Evolutionary conservation across 1,140 invertebrate genomes (phyloP), one percentile per base, ranked within the genome.

Genomic region (Acromyrmex echinatior): DNA sequence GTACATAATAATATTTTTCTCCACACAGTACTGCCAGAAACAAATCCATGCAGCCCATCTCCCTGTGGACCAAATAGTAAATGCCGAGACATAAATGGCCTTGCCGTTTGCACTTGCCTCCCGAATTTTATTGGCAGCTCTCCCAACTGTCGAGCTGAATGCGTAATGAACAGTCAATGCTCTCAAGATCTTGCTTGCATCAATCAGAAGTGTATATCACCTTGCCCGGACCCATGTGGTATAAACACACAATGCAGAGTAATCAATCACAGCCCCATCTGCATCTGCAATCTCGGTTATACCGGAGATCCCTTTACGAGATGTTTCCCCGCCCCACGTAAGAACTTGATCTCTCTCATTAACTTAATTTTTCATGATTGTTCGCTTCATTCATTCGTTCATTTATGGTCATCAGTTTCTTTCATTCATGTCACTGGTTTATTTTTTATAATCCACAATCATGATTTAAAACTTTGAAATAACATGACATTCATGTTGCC

Each of bases 31-130:
- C 58, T 49, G 14, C 53, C 60, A 9, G 86, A 82, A 7, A 62
- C 74, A 90, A 94, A 97, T 92, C 96, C 96, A 51, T 97, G 97
- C 93, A 95, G 95, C 87, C 97, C 97, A 56, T 96, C 96, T 56
- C 97, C 97, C 39, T 97, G 97, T 94, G 97, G 97, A 76, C 96
- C 97, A 45, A 97, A 97, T 92, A 97, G 97, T 88, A 94, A 96
- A 53, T 98, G 98, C 91, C 95, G 96, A 45, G 95, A 96, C 31
- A 94, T 96, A 58, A 97, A 97, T 79, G 96, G 96, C 18, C 96
- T 96, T 87, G 97, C 96, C 7, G 96, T 97, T 62, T 97, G 97
- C 86, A 96, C 96, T 49, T 98, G 97, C 91, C 93, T 97, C 5
- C 94, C 96, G 7, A 96, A 96, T 68, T 97, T 96, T 91, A 82